Evolutionary conservation across 2,797 vertebrate species (phyloP).

Genomic region (Scolopax bukidnonensis): DNA sequence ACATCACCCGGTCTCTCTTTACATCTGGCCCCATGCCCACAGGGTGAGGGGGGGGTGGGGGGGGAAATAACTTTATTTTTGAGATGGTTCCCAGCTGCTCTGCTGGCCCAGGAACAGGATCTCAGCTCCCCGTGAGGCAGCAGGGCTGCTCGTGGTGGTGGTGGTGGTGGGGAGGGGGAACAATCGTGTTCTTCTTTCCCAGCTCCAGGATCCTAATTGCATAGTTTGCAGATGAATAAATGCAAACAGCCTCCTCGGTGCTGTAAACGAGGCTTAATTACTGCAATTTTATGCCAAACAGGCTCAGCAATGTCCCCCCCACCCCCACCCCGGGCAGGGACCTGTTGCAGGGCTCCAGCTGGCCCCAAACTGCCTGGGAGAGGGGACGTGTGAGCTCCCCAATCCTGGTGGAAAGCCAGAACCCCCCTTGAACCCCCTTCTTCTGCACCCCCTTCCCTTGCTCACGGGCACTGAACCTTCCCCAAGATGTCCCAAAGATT

Average conservation of each 20-base stretch:
- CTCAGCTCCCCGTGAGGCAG: neutral
- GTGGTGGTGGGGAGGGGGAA: neutral
- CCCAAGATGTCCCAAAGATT: neutral
- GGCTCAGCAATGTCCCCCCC: neutral
- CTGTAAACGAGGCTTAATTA: conserved; percentile 17
- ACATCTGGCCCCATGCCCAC: neutral
- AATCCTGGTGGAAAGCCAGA: neutral
- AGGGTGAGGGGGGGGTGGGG: neutral
- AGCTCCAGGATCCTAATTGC: neutral
- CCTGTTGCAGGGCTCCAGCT: neutral
- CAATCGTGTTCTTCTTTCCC: neutral
- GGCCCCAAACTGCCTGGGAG: fast-evolving
- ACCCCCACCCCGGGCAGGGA: neutral
- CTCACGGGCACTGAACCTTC: neutral
- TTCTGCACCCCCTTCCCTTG: fast-evolving
- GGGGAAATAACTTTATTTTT: neutral
- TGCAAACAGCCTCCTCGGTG: neutral
- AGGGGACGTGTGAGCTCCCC: neutral
- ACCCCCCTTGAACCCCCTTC: neutral
- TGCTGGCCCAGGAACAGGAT: neutral
- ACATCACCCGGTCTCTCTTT: neutral
- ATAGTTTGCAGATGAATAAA: conserved; percentile 37
- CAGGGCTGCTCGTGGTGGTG: neutral
- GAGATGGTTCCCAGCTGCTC: neutral
- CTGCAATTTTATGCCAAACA: neutral